A percentile compares a stretch with the other conserved stretches of the same genome.
phyloP scores from a whole-genome alignment of 1,140 invertebrate genomes.

The Microplitis mediator region DNA sequence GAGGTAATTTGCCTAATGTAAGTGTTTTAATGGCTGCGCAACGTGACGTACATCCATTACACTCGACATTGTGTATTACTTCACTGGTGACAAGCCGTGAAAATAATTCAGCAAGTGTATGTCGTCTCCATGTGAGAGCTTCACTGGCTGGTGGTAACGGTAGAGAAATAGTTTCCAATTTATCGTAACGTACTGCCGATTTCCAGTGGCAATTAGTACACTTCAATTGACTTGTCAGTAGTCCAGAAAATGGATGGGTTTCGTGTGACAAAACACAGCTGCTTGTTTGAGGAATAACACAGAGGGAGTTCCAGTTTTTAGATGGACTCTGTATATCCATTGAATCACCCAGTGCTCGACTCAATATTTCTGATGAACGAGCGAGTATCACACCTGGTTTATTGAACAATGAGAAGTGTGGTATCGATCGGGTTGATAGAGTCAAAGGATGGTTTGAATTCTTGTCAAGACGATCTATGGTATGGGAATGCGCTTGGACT shows the following conservation, averaged over 20 bases:
- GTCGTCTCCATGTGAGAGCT: constrained; percentile 61
- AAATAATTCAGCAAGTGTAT: constrained; percentile 73
- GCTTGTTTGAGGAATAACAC: constrained; percentile 43
- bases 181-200: constrained; percentile 85
- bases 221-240: constrained; percentile 82
- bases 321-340: constrained; percentile 32
- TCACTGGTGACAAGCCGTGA: constrained; percentile 84
- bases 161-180: constrained; percentile 86
- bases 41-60: constrained; percentile 73
- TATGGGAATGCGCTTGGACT: constrained; percentile 31
- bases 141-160: constrained; percentile 68
- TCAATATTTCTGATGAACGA: constrained; percentile 53
- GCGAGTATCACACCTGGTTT: constrained; percentile 58
- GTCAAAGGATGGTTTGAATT: constrained; percentile 44
- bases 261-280: constrained; percentile 46
- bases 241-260: constrained; percentile 75
- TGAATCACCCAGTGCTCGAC: constrained; percentile 27
- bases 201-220: constrained; percentile 82
- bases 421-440: constrained; percentile 44
- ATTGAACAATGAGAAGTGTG: constrained; percentile 39
- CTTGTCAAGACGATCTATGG: constrained; percentile 42
- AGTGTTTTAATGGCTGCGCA: constrained; percentile 72
- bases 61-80: constrained; percentile 81
- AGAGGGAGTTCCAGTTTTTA: constrained; percentile 53
- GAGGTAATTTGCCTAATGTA: constrained; percentile 85